phyloP scores from a whole-genome alignment of 2,113 vertebrate genomes.

The Canis aureus region DNA sequence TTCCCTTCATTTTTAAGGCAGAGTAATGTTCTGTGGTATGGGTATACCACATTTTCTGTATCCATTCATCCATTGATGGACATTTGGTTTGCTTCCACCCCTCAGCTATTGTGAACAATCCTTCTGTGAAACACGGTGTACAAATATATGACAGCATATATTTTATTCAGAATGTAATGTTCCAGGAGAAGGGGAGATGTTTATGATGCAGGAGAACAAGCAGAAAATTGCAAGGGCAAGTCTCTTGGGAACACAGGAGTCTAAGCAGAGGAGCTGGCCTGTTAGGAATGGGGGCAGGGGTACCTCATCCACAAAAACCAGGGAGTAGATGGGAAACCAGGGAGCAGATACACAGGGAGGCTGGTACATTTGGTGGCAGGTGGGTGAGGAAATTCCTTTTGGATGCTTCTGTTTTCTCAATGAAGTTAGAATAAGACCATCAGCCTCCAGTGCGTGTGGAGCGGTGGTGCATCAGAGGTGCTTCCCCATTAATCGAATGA shows the following conservation, averaged over 20 bases:
- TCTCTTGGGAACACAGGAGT: not conserved
- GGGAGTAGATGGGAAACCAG: not conserved
- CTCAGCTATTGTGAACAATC: not conserved
- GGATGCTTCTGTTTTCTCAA: not conserved
- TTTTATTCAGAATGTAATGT: not conserved
- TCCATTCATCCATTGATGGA: not conserved
- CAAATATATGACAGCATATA: not conserved
- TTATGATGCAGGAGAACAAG: not conserved
- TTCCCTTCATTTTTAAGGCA: not conserved
- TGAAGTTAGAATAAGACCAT: not conserved
- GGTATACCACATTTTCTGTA: not conserved
- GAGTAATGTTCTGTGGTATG: not conserved
- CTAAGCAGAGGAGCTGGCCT: not conserved
- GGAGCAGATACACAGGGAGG: too few species aligned
- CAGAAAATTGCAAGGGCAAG: not conserved
- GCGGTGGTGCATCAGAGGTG: not conserved
- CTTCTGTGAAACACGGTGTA: rapidly evolving
- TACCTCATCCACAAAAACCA: not conserved
- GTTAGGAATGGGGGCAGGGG: not conserved
- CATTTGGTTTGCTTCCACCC: not conserved
- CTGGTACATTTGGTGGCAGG: not conserved
- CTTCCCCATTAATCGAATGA: slow-evolving; percentile 3
- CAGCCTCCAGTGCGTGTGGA: not conserved
- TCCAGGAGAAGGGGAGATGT: not conserved
- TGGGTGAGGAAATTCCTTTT: not conserved